These are phyloP conservation scores for Chondrilla cf. caribensis DNA, from an alignment of 37 sponge, comb jelly and placozoan species.

Conservation along the genomic window DNA sequence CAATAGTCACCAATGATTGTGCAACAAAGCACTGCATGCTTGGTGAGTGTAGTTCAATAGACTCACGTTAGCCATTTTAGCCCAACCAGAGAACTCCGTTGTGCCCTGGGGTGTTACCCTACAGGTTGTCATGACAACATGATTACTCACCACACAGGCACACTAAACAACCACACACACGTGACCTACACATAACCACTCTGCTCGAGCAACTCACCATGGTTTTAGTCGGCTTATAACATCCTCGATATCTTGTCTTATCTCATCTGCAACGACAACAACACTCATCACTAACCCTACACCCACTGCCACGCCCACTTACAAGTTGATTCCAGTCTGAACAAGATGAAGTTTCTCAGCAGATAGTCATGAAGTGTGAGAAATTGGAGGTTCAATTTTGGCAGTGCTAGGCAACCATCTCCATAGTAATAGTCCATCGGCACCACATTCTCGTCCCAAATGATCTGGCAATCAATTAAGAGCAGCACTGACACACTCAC, in stretches of 20 bases:
- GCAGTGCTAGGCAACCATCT: constrained; percentile 91
- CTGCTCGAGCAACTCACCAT: constrained; percentile 68
- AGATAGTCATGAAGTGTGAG: constrained; percentile 98
- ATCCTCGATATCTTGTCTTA: constrained; percentile 91
- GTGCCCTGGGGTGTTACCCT: constrained; percentile 80
- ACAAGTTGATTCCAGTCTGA: constrained; percentile 96
- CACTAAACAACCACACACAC: too few relatives aligned
- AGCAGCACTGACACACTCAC: too few relatives aligned
- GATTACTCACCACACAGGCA: too few relatives aligned
- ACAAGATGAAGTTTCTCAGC: constrained; percentile 88
- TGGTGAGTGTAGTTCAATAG: not conserved
- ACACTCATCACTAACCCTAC: too few relatives aligned
- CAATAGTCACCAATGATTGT: not conserved
- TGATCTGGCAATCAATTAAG: constrained; percentile 38
- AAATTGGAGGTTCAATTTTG: constrained; percentile 99
- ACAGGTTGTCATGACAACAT: not conserved
- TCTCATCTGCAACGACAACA: constrained; percentile 70
- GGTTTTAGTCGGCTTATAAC: constrained; percentile 84
- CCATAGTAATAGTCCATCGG: constrained; percentile 90
- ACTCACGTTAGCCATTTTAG: constrained; percentile 86
- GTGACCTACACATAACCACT: too few relatives aligned
- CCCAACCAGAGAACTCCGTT: constrained; percentile 94
- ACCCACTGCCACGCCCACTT: not conserved
- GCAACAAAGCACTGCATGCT: not conserved
- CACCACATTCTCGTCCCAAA: constrained; percentile 95